Conservation (phyloP, 1,140 invertebrate species). For the Micrasema minimum region DNA sequence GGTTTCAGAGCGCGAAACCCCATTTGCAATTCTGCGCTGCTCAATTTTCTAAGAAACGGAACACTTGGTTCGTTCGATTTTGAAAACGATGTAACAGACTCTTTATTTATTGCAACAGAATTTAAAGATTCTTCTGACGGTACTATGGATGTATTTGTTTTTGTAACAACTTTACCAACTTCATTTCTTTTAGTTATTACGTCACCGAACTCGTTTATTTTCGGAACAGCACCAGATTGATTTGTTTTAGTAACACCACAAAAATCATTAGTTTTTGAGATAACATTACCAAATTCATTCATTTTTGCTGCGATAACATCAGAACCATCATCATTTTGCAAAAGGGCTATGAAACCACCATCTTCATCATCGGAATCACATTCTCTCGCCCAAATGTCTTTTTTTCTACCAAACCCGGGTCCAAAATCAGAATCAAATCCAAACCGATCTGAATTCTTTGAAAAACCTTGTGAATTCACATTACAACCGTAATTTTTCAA, state of each 20-base stretch:
- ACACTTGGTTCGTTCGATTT: not conserved
- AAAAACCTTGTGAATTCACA: not conserved
- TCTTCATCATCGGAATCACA: not conserved
- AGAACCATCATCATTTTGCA: not conserved
- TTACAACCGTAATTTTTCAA: not conserved
- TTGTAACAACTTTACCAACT: not conserved
- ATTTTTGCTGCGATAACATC: not conserved
- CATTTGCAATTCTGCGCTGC: conserved; percentile 12
- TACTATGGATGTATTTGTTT: not conserved
- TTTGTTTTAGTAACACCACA: too few relatives aligned
- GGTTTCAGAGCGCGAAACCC: conserved; percentile 28
- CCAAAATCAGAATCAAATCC: conserved; percentile 10
- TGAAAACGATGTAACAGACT: too few relatives aligned
- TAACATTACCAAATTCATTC: too few relatives aligned
- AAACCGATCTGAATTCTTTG: not conserved
- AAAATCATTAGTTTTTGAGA: too few relatives aligned
- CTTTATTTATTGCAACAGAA: not conserved
- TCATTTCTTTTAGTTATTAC: not conserved
- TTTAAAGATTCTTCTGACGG: not conserved
- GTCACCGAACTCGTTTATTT: too few relatives aligned
- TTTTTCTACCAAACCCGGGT: conserved; percentile 9
- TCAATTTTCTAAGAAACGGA: not conserved
- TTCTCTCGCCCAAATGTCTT: conserved; percentile 16
- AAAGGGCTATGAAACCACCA: not conserved
- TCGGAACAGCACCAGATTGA: too few relatives aligned